Conservation (phyloP, 2,113 vertebrate genomes). For the Cyphomyrus discorhynchus region DNA sequence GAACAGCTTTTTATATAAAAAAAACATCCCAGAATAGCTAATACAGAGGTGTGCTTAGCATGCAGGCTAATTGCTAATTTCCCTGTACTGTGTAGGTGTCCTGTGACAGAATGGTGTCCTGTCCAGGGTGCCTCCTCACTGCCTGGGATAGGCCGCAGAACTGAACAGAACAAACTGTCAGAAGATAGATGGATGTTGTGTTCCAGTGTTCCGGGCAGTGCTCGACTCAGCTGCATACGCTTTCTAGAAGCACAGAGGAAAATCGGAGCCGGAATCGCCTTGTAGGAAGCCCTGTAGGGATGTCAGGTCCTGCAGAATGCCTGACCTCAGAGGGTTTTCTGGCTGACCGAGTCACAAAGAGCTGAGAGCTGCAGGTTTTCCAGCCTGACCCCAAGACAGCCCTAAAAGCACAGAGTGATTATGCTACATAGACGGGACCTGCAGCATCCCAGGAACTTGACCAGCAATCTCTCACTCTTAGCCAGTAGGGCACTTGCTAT, state of each 20-base stretch:
- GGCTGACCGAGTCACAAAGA: background rate
- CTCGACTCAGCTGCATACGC: background rate
- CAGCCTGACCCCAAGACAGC: background rate
- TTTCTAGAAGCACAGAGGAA: background rate
- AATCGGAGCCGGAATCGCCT: background rate
- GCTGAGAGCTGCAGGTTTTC: background rate
- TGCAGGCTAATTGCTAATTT: background rate
- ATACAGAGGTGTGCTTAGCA: background rate
- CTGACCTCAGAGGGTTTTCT: background rate
- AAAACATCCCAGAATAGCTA: background rate
- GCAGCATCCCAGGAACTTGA: background rate
- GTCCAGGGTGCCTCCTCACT: background rate
- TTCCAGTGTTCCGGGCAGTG: background rate
- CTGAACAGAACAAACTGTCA: background rate
- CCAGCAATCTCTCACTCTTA: background rate
- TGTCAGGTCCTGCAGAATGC: background rate
- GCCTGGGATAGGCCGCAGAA: background rate
- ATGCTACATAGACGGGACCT: background rate
- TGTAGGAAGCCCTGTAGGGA: background rate
- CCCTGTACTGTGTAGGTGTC: background rate
- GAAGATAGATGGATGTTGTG: background rate
- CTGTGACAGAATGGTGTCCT: background rate
- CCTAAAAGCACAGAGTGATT: background rate
- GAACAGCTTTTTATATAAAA: background rate
- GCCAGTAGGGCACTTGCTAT: background rate